These are phyloP conservation scores for Tridacna crocea DNA, from an alignment of 2,888 invertebrate genomes.

Conservation along the genomic window DNA sequence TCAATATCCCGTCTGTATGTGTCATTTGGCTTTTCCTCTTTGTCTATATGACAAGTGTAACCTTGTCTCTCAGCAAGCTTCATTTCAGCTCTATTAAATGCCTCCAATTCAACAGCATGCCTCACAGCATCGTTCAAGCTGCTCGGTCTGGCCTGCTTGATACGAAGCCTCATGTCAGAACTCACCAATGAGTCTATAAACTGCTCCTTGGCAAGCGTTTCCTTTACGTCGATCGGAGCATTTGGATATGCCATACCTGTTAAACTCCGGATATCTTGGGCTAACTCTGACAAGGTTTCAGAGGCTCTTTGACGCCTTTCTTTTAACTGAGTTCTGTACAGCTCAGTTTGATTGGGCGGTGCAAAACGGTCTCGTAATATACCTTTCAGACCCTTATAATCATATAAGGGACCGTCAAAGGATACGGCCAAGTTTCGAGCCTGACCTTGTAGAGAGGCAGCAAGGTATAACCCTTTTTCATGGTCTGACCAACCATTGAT, in stretches of 20 bases:
- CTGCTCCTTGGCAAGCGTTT: conserved; percentile 1
- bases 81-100: background rate
- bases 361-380: background rate
- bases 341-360: background rate
- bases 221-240: background rate
- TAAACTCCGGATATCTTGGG: background rate
- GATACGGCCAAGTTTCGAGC: background rate
- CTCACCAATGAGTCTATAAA: background rate
- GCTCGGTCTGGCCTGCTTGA: background rate
- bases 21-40: background rate
- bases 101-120: background rate
- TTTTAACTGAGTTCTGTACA: background rate
- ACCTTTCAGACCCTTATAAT: background rate
- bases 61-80: background rate
- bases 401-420: background rate
- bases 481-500: conserved; percentile 3
- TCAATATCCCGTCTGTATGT: background rate
- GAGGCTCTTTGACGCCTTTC: background rate
- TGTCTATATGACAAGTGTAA: background rate
- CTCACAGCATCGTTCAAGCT: background rate
- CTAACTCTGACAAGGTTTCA: background rate
- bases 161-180: background rate
- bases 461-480: conserved; percentile 18
- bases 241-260: background rate
- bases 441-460: conserved; percentile 1